phyloP scores from a whole-genome alignment of 2,797 vertebrate species.

The Manis crassicaudata region DNA sequence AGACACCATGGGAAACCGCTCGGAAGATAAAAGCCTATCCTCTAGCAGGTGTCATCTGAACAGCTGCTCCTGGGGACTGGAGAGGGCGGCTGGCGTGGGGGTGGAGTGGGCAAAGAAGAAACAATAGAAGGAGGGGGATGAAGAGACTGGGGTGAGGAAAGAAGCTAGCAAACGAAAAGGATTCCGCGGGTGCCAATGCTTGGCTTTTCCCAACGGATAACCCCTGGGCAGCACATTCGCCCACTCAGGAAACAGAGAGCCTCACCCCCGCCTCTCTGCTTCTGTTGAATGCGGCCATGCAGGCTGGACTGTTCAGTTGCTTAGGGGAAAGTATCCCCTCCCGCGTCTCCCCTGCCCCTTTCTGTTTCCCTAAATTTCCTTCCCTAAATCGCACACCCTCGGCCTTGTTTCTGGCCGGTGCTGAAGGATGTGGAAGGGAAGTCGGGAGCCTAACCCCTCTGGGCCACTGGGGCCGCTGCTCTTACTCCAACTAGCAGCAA shows the following conservation, averaged over 20 bases:
- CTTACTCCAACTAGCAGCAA: not conserved
- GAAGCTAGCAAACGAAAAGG: not conserved
- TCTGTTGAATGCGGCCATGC: not conserved
- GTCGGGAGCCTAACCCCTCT: not conserved
- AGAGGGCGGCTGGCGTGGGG: not conserved
- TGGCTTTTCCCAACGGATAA: not conserved
- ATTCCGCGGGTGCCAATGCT: not conserved
- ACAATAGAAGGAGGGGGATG: not conserved
- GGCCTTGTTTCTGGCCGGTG: not conserved
- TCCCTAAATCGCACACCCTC: not conserved
- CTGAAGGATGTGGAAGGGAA: not conserved
- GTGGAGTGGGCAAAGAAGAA: not conserved
- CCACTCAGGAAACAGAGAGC: not conserved
- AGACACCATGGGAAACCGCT: not conserved
- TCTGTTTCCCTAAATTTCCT: not conserved
- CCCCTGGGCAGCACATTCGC: not conserved
- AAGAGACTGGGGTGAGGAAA: not conserved
- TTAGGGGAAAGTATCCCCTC: not conserved
- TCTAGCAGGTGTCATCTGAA: not conserved
- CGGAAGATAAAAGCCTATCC: not conserved
- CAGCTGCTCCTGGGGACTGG: not conserved
- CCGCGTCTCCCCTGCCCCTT: not conserved
- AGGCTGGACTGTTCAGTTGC: not conserved
- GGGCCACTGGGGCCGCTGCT: not conserved
- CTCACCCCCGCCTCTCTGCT: not conserved